Conservation (phyloP, 2,888 invertebrate species). For the Beris chalybata region DNA sequence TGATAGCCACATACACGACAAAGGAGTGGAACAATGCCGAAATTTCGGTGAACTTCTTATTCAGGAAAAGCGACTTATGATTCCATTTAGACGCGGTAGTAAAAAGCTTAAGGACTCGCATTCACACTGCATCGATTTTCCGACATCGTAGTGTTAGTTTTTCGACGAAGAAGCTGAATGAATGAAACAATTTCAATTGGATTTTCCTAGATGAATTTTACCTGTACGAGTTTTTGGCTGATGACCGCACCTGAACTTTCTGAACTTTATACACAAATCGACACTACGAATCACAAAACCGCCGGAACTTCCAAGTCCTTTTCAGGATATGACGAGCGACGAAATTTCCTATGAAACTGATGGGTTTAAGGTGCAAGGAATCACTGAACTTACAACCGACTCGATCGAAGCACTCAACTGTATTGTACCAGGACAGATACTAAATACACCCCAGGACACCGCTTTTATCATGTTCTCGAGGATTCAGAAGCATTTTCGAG, state of each 20-base stretch:
- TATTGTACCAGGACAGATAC: slow-evolving; percentile 28
- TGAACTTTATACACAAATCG: no score
- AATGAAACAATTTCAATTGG: slow-evolving; percentile 8
- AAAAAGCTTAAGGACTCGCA: slow-evolving; percentile 16
- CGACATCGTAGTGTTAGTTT: not conserved
- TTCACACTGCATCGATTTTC: slow-evolving; percentile 30
- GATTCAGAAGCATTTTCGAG: slow-evolving; percentile 6
- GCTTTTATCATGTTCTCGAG: slow-evolving; percentile 2
- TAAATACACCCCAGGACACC: slow-evolving; percentile 9
- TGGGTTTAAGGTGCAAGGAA: not conserved
- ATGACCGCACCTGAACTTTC: no score
- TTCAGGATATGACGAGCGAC: no score
- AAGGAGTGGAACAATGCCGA: no score
- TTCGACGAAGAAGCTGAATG: slow-evolving; percentile 13
- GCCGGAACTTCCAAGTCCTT: no score
- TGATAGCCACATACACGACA: no score
- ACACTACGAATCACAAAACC: no score
- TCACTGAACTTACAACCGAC: slow-evolving; percentile 23
- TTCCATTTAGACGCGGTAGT: no score
- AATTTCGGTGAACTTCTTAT: no score
- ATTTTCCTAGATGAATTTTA: not conserved
- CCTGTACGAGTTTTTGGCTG: not conserved
- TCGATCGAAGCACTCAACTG: slow-evolving; percentile 34
- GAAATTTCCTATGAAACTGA: no score
- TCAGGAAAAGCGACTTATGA: no score